Base-by-base conservation (phyloP, 1,140 invertebrate genomes). In the Brachionus angularis region DNA sequence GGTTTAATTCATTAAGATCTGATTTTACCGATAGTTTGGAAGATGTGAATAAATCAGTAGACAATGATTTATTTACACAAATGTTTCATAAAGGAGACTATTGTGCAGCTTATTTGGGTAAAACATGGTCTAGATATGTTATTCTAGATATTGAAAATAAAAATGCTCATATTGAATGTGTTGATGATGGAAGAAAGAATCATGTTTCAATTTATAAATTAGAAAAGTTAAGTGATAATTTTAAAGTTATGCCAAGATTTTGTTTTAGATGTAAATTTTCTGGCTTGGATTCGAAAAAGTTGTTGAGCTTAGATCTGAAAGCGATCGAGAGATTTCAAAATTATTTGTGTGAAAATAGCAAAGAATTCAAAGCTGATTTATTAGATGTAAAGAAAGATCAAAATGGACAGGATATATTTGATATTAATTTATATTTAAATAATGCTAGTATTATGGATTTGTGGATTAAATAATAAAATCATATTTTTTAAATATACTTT, bases 171-270 rank as follows among this genome's bases (percentile, higher is more conserved):
- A 16, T 67, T 14, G 62, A 67, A 18, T 67, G 42, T 67, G 62
- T 67, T 2, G 62, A 67, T 21, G 42, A 46, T 47, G 62, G 62
- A 29, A 29, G 39, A 12, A 47, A 46, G 14, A 39, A 49, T 14
- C 16, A 10, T 14, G 16, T 67, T 5, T 33, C 3, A 7, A 2
- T 46, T 12, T 23, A 3, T 14, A 67, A 29, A 67, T 14, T 67
- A 33, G 42, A 67, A 50, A 67, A 50, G 23, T 50, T 67, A 18
- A 18, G 29, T 8, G 62, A 67, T 27, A 67, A 33, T 33, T 67
- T 67, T 50, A 67, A 67, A 18, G 5, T 46, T 8, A 46, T 67
- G 62, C 62, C 62, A 25, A 31, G 33, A 21, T 58, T 39, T 58
- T 58, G 33, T 25, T 23, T 58, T 10, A 58, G 39, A 25, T 58